Percentiles rank a stretch among this genome's conserved stretches.
phyloP scores from a whole-genome alignment of 92 coral and sea anemone species.

The Nematostella vectensis region DNA sequence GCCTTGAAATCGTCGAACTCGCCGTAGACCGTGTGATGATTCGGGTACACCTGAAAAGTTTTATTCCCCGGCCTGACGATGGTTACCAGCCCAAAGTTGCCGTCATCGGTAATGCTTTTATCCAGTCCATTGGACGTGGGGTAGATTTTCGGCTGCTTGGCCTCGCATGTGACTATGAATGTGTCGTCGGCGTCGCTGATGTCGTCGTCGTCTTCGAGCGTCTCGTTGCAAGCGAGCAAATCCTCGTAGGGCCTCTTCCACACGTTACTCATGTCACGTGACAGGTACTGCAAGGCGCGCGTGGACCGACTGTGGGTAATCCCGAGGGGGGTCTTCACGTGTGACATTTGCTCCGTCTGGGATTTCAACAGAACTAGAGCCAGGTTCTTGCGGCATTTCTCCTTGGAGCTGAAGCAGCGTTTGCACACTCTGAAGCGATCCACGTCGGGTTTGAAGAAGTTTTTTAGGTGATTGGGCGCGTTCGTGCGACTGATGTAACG shows the following conservation, averaged over 20 bases:
- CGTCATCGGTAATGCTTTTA: constrained; percentile 5
- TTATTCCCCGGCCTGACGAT: constrained; percentile 55
- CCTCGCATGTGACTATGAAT: constrained; percentile 20
- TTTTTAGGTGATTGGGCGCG: constrained; percentile 77
- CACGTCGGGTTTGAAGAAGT: constrained; percentile 62
- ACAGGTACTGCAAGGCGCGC: constrained; percentile 66
- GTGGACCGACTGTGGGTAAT: constrained; percentile 72
- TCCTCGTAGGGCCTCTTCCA: constrained; percentile 72
- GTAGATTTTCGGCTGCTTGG: constrained; percentile 18
- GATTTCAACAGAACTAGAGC: constrained; percentile 75
- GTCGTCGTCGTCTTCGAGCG: constrained; percentile 75
- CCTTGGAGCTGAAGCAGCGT: constrained; percentile 83
- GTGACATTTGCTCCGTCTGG: constrained; percentile 67
- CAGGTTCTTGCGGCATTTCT: constrained; percentile 84
- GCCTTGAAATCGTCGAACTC: constrained; percentile 29
- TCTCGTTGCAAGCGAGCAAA: constrained; percentile 73
- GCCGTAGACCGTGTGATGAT: constrained; percentile 64
- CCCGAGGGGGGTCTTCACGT: constrained; percentile 89
- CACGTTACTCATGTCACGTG: constrained; percentile 48
- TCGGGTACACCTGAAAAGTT: constrained; percentile 39
- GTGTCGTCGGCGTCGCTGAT: constrained; percentile 52
- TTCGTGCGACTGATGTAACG: constrained; percentile 77
- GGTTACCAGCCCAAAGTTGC: constrained; percentile 60
- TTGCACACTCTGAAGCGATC: constrained; percentile 89
- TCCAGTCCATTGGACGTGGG: neutral